These are phyloP conservation scores for Pteropus rufus DNA, from an alignment of 2,797 vertebrate genomes.

Conservation along the genomic window DNA sequence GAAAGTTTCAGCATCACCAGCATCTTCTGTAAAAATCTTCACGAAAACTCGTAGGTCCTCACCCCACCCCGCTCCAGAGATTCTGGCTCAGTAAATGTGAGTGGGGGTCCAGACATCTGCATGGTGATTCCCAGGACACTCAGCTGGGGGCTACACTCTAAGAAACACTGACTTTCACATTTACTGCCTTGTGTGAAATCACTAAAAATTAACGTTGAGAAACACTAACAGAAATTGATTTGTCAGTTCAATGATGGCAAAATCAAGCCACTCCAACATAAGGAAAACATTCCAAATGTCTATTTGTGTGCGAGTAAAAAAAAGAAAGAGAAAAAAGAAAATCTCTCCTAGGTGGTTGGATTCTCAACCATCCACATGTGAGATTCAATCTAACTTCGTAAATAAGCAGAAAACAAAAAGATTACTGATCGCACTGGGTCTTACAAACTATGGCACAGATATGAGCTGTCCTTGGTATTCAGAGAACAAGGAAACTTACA, in stretches of 20 bases:
- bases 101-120: background rate
- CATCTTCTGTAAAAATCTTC: background rate
- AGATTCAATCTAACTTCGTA: background rate
- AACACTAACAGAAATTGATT: background rate
- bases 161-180: background rate
- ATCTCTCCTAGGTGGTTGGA: background rate
- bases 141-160: background rate
- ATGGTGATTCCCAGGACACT: background rate
- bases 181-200: background rate
- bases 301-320: background rate
- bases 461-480: background rate
- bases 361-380: background rate
- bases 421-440: background rate
- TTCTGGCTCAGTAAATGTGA: background rate
- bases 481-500: background rate
- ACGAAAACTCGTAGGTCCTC: background rate
- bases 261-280: background rate
- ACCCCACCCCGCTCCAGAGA: background rate
- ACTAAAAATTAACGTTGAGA: background rate
- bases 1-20: background rate
- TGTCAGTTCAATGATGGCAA: background rate
- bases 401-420: background rate
- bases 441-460: background rate
- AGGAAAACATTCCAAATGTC: background rate
- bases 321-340: background rate